Evolutionary conservation across 2,113 vertebrate genomes (phyloP).

Genomic region (Chionodraco myersi): DNA sequence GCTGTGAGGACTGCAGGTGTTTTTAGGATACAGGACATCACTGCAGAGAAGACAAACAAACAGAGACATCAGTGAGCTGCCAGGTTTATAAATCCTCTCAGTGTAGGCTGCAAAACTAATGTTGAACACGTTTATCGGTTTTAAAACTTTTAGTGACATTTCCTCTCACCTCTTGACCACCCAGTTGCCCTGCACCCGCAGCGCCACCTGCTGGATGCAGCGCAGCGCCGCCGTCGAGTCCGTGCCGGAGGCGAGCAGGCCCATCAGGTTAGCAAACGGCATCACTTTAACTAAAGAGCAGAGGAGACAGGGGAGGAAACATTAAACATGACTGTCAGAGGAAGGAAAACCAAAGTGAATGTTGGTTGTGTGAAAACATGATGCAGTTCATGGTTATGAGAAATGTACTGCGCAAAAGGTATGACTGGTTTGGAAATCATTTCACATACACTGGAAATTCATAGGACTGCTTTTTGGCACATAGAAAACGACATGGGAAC

Average conservation of each 20-base stretch:
- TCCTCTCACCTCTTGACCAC: conserved; percentile 93
- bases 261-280: conserved; percentile 97
- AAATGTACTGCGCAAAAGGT: background rate
- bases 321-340: background rate
- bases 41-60: conserved; percentile 72
- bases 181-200: conserved; percentile 98
- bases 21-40: conserved; percentile 97
- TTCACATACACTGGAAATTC: no score
- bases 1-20: conserved; percentile 94
- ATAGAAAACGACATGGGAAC: background rate
- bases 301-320: background rate
- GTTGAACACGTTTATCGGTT: background rate
- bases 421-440: background rate
- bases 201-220: conserved; percentile 98
- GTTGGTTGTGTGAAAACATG: background rate
- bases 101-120: background rate
- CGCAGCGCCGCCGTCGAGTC: conserved; percentile 92
- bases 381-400: background rate
- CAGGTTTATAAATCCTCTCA: background rate
- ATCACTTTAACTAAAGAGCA: conserved; percentile 92
- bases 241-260: conserved; percentile 90
- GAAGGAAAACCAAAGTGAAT: background rate
- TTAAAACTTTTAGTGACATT: background rate
- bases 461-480: background rate
- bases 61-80: background rate